Evolutionary conservation across 2,113 vertebrate species (phyloP).

Genomic region (Eidolon helvum): DNA sequence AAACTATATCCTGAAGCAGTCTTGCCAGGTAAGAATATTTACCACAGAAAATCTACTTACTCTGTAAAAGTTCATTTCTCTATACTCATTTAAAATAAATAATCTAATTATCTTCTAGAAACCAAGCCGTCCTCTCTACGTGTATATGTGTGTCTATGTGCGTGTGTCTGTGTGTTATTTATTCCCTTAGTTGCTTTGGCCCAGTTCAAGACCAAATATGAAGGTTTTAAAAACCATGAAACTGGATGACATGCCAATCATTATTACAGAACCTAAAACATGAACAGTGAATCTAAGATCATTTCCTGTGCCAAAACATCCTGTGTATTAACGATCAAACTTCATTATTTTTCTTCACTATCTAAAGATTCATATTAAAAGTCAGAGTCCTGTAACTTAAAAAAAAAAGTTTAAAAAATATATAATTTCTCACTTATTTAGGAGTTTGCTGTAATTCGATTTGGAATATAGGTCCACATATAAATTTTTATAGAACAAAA

Average conservation of each 20-base stretch:
- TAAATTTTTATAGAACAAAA: neutral
- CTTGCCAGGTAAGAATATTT: constrained; percentile 87
- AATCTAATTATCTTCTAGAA: neutral
- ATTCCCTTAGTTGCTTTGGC: neutral
- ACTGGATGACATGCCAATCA: neutral
- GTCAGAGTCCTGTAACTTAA: neutral
- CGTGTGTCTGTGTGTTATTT: neutral
- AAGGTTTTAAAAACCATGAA: neutral
- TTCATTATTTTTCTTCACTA: neutral
- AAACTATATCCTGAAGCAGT: constrained; percentile 88
- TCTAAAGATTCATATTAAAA: neutral
- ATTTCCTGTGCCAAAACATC: neutral
- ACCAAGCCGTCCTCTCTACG: neutral
- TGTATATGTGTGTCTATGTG: neutral
- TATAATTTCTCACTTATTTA: neutral
- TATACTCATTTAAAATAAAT: neutral
- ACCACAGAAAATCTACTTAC: neutral
- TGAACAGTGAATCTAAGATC: neutral
- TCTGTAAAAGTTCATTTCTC: neutral
- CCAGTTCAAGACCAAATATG: neutral
- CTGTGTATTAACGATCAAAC: neutral
- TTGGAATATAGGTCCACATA: neutral
- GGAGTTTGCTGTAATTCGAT: neutral
- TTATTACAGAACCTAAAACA: neutral
- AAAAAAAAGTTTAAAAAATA: neutral